phyloP scores from a whole-genome alignment of 1,140 invertebrate species.

The Pseudoatta argentina region DNA sequence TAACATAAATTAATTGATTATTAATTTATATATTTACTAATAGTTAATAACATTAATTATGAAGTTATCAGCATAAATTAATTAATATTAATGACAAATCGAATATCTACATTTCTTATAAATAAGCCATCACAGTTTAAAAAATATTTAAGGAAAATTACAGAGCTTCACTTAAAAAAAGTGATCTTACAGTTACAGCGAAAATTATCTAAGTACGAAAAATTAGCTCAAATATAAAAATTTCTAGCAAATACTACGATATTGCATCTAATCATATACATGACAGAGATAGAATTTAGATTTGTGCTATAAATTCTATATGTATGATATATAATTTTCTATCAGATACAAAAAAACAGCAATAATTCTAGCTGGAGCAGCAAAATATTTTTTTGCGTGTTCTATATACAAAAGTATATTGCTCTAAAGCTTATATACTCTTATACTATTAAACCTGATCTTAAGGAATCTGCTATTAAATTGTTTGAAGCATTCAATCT shows the following conservation, averaged over 20 bases:
- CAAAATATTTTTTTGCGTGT: too few species aligned
- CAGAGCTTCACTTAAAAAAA: not conserved
- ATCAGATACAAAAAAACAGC: too few species aligned
- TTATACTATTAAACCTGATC: not conserved
- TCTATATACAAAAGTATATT: not conserved
- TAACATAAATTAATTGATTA: slow-evolving; percentile 13
- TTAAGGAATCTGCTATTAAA: not conserved
- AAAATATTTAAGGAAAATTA: not conserved
- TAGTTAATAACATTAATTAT: not conserved
- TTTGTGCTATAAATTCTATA: too few species aligned
- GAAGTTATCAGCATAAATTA: not conserved
- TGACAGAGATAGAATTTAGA: too few species aligned
- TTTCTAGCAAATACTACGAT: too few species aligned
- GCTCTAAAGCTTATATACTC: not conserved
- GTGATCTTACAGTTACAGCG: too few species aligned
- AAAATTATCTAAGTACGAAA: too few species aligned
- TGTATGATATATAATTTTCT: too few species aligned
- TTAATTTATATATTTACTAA: not conserved
- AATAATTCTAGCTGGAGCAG: too few species aligned
- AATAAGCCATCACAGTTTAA: not conserved
- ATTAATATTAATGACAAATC: not conserved
- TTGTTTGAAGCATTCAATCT: not conserved
- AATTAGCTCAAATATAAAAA: too few species aligned
- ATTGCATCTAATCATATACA: too few species aligned
- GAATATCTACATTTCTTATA: not conserved